Base-by-base conservation (phyloP, 2,797 vertebrate species). In the Neosalanx taihuensis region DNA sequence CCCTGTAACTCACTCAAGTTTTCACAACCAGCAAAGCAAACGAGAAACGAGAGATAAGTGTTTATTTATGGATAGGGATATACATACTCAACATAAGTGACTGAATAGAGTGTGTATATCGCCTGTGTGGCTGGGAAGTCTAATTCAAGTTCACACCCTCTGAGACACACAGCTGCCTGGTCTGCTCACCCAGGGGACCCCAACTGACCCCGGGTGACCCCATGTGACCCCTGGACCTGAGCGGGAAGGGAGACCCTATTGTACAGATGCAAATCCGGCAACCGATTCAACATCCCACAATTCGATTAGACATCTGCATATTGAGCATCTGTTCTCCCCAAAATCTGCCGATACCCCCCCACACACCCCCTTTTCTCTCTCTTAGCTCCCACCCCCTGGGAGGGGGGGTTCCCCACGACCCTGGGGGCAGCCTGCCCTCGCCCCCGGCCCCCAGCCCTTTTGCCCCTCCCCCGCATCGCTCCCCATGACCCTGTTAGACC, bases 291-390 rank as follows among this genome's bases (percentile, higher is more conserved):
- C 72, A 88, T 81, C 67, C 73, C 86, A 87, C 88, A 90, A 91
- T 92, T 92, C 85, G 88, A 92, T 93, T 89, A 90, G 90, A 89
- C 90, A 92, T 91, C 91, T 91, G 91, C 91, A 92, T 91, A 92
- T 91, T 90, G 89, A 91, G 91, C 92, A 93, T 93, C 92, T 93
- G 92, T 88, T 90, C 82, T 86, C 85, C 85, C 78, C 59, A 90
- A 90, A 90, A 89, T 87, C 86, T 86, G 82, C 84, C 84, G 84
- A 89, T 87, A 89, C 80, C n/a, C 60, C 51, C 23, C 23, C 23
- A 1, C 23, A 26, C 23, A 26, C 23, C 23, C 23, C n/a, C 41
- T 7, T 12, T 70, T 71, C 71, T 35, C 64, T 69, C 79, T 69
- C 69, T 53, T 76, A 67, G 78, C 77, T 80, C 82, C 79, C 73